These are phyloP conservation scores for Melinopterus prodromus DNA, from an alignment of 2,888 invertebrate species.

Conservation along the genomic window DNA sequence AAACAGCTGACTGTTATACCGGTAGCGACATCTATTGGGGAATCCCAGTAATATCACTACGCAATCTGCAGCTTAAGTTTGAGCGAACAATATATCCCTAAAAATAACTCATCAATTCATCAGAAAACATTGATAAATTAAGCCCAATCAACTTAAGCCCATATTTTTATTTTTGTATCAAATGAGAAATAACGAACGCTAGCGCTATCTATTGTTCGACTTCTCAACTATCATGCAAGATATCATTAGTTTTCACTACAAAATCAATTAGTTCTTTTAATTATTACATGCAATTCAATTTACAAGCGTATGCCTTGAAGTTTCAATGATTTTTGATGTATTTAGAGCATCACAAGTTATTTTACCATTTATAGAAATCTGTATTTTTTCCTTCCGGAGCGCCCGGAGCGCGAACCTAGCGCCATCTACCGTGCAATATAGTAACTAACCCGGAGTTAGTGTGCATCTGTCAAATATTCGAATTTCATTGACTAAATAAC, in stretches of 20 bases:
- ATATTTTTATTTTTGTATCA: too few species aligned
- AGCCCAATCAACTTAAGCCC: too few species aligned
- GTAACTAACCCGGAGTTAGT: neutral
- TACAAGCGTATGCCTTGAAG: too few species aligned
- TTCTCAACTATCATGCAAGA: too few species aligned
- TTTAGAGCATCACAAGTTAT: too few species aligned
- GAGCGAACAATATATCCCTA: too few species aligned
- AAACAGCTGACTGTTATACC: constrained; percentile 15
- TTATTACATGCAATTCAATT: too few species aligned
- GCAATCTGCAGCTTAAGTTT: neutral
- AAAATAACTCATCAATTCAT: neutral
- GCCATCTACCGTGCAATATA: neutral
- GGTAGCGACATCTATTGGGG: neutral
- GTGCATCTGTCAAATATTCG: constrained; percentile 20
- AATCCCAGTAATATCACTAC: neutral
- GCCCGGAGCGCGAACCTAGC: constrained; percentile 5
- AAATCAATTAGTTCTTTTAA: too few species aligned
- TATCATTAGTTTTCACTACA: too few species aligned
- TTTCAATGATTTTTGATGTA: too few species aligned
- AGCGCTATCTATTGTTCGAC: too few species aligned
- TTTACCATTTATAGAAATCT: neutral
- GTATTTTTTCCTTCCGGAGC: neutral
- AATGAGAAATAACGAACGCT: too few species aligned
- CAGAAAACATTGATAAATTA: neutral
- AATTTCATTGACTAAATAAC: constrained; percentile 21